Conservation (phyloP, 2,113 vertebrate genomes). For the Thinocorus orbignyianus region DNA sequence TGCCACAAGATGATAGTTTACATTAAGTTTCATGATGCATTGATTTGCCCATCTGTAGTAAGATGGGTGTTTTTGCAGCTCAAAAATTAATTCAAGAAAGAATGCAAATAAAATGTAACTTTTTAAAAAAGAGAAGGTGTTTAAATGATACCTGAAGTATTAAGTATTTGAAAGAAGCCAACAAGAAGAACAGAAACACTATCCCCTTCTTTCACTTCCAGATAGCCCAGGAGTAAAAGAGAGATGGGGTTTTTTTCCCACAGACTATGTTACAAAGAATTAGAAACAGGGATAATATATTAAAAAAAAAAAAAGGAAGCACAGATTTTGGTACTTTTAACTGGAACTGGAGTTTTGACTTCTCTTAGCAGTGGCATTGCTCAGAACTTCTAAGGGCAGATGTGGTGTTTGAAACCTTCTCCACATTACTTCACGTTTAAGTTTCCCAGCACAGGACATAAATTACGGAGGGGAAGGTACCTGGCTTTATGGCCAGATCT, state of each 20-base stretch:
- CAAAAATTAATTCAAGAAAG: background rate
- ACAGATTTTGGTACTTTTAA: background rate
- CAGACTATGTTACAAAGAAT: background rate
- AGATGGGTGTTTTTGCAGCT: background rate
- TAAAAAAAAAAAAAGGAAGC: background rate
- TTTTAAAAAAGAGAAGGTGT: background rate
- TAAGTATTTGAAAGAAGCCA: background rate
- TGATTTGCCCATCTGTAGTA: background rate
- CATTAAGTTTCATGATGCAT: background rate
- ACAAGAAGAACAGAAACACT: background rate
- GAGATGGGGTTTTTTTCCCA: accelerated
- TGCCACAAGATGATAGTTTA: background rate
- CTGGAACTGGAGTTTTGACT: background rate
- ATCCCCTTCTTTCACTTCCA: background rate
- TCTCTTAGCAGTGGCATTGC: background rate
- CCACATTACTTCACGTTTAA: background rate
- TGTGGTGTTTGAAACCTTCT: background rate
- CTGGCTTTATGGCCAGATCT: background rate
- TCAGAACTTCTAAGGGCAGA: background rate
- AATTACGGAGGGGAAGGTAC: background rate
- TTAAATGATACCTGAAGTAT: background rate
- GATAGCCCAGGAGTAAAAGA: background rate
- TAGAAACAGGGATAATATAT: background rate
- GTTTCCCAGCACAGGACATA: background rate
- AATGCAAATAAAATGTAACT: background rate